phyloP scores from a whole-genome alignment of 2,797 vertebrate species.

The Neomorphus geoffroyi region DNA sequence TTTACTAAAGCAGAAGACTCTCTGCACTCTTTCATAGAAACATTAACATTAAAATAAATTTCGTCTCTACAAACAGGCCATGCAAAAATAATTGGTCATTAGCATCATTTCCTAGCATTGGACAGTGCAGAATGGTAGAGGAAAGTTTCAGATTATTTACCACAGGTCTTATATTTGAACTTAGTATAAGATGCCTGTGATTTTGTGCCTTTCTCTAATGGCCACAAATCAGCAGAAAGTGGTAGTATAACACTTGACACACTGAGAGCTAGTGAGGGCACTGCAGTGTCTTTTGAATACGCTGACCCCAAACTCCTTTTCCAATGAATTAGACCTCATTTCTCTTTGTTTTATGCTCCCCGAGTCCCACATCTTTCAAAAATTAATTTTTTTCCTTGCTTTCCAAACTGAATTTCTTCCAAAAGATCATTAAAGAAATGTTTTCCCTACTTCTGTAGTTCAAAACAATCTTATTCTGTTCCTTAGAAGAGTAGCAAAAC shows the following conservation, averaged over 20 bases:
- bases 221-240: background rate
- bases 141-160: background rate
- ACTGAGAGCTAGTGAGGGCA: background rate
- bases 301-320: background rate
- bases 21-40: background rate
- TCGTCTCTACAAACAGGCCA: background rate
- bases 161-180: background rate
- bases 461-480: background rate
- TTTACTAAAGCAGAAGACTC: background rate
- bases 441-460: slow-evolving; percentile 20
- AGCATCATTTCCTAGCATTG: background rate
- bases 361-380: background rate
- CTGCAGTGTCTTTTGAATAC: background rate
- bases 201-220: background rate
- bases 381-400: slow-evolving; percentile 33
- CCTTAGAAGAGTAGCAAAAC: slow-evolving; percentile 42
- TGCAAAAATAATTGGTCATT: background rate
- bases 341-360: slow-evolving; percentile 1
- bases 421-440: slow-evolving; percentile 34
- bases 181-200: background rate
- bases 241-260: background rate
- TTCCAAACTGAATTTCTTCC: slow-evolving; percentile 40
- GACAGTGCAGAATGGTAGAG: background rate
- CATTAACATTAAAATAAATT: background rate
- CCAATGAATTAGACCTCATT: background rate